Evolutionary conservation across 53 echinoderm and acorn worm species (phyloP).

Genomic region (Zoroaster sp.): DNA sequence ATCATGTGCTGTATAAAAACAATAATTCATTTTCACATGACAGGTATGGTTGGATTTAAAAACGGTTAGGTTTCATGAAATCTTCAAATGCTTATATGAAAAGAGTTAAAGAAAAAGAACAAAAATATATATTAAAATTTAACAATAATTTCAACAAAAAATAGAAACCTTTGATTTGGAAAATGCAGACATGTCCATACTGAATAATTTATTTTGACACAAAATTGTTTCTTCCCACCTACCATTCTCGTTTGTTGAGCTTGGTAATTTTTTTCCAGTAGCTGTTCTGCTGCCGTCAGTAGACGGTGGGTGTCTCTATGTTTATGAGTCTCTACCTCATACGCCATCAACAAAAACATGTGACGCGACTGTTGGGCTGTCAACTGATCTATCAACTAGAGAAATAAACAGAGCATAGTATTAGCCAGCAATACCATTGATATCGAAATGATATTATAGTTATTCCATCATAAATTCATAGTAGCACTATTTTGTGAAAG

Average conservation of each 20-base stretch:
- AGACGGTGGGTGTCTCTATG: conserved; percentile 80
- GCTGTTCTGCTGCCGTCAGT: conserved; percentile 70
- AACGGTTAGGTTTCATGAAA: too few relatives aligned
- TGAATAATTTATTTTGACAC: too few relatives aligned
- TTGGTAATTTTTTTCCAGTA: conserved; percentile 66
- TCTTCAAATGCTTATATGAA: too few relatives aligned
- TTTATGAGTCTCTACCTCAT: conserved; percentile 73
- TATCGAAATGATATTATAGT: neutral
- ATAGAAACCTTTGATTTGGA: too few relatives aligned
- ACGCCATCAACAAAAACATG: conserved; percentile 86
- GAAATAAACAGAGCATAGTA: neutral
- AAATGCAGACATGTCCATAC: neutral
- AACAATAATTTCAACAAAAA: too few relatives aligned
- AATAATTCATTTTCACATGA: too few relatives aligned
- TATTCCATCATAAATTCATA: too few relatives aligned
- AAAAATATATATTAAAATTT: too few relatives aligned
- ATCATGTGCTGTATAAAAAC: conserved; percentile 69
- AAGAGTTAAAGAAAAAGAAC: neutral
- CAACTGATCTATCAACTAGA: conserved; percentile 84
- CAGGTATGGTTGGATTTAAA: too few relatives aligned
- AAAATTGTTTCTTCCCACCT: neutral
- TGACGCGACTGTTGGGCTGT: conserved; percentile 75
- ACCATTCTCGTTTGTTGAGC: conserved; percentile 75
- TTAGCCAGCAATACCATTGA: neutral
- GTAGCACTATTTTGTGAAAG: too few relatives aligned